Evolutionary conservation across 2,113 vertebrate genomes (phyloP).

Genomic region (Condylura cristata): DNA sequence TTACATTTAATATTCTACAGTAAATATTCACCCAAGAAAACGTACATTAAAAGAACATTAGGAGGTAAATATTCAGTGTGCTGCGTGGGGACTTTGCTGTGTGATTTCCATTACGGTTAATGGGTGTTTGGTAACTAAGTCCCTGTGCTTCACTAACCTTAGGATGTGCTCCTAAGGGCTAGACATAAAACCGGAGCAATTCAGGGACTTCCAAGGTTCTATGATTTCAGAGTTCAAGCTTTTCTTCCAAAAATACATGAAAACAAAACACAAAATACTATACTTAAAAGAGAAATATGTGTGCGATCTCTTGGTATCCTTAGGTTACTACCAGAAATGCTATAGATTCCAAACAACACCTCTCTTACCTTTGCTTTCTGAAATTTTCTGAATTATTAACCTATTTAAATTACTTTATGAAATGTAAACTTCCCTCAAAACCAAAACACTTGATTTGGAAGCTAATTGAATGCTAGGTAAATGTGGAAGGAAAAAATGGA

Average conservation of each 20-base stretch:
- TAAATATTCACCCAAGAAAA: conserved; percentile 81
- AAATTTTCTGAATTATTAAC: not conserved
- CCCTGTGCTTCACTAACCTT: conserved; percentile 47
- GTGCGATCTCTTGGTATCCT: not conserved
- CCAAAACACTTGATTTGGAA: conserved; percentile 28
- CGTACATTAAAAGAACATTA: conserved; percentile 75
- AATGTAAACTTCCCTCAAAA: not conserved
- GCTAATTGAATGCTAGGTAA: not conserved
- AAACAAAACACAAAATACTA: not conserved
- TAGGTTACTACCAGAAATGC: not conserved
- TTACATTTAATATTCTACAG: conserved; percentile 75
- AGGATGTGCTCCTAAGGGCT: conserved; percentile 45
- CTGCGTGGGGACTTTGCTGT: not conserved
- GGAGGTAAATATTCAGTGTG: conserved; percentile 66
- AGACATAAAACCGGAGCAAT: not conserved
- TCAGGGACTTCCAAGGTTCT: not conserved
- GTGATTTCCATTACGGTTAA: conserved; percentile 62
- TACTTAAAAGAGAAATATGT: not conserved
- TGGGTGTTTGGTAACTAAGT: conserved; percentile 57
- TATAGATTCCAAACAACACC: not conserved
- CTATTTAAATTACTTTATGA: not conserved
- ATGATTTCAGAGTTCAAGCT: not conserved
- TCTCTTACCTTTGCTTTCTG: not conserved
- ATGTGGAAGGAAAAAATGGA: not conserved
- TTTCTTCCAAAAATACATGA: conserved; percentile 30